Conservation (phyloP, 2,797 vertebrate genomes). For the Ibycter americanus region DNA sequence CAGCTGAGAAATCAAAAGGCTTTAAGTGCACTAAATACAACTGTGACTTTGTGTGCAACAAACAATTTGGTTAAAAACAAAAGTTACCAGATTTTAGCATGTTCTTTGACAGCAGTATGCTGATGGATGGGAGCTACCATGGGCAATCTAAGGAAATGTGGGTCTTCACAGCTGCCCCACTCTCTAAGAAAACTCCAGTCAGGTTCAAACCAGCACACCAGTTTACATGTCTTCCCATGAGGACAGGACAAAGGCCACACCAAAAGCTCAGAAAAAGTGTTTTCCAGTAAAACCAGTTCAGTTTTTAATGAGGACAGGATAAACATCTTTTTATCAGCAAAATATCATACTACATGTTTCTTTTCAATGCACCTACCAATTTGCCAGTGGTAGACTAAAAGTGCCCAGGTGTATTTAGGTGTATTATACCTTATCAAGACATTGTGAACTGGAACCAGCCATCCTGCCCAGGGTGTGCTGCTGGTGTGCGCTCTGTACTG, state of each 20-base stretch:
- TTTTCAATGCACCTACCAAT: not conserved
- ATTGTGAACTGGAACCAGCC: not conserved
- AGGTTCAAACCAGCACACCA: not conserved
- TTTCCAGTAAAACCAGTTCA: rapidly evolving
- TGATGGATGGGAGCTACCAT: not conserved
- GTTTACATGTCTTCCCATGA: not conserved
- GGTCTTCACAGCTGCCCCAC: rapidly evolving
- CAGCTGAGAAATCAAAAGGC: not conserved
- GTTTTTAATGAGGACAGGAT: not conserved
- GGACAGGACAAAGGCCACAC: not conserved
- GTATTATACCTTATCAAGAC: not conserved
- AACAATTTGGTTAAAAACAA: not conserved
- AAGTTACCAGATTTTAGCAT: not conserved
- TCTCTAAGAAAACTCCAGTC: not conserved
- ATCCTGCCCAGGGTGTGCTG: not conserved
- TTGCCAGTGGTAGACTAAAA: not conserved
- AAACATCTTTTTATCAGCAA: not conserved
- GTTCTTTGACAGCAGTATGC: not conserved
- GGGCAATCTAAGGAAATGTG: not conserved
- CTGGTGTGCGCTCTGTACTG: not conserved
- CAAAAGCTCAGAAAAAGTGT: not conserved
- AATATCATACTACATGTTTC: not conserved
- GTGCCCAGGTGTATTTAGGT: not conserved
- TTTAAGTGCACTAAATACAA: not conserved
- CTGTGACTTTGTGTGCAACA: not conserved